These are phyloP conservation scores for Spisula solida DNA, from an alignment of 2,888 invertebrate genomes.

Conservation along the genomic window DNA sequence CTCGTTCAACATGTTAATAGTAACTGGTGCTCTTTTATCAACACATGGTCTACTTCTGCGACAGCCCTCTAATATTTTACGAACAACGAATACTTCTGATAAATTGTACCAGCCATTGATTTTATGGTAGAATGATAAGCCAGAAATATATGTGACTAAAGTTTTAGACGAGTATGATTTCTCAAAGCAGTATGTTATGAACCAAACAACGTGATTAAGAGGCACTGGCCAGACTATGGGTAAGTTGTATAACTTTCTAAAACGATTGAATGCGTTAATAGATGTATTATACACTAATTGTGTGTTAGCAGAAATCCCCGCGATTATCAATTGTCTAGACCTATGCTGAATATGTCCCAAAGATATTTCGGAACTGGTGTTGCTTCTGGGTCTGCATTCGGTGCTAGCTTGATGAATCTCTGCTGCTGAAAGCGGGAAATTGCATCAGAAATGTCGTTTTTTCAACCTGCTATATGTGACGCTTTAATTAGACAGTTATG, in stretches of 20 bases:
- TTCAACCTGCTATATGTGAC: slow-evolving; percentile 40
- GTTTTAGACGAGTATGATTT: background rate
- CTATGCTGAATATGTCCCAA: no score
- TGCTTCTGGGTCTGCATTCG: slow-evolving; percentile 4
- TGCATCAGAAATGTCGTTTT: slow-evolving; percentile 23
- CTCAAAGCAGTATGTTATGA: slow-evolving; percentile 37
- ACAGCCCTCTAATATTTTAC: slow-evolving; percentile 28
- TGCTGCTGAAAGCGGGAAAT: slow-evolving; percentile 46
- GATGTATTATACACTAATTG: slow-evolving; percentile 13
- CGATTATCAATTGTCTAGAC: background rate
- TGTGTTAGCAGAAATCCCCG: background rate
- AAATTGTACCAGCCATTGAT: slow-evolving; percentile 3
- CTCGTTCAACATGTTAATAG: background rate
- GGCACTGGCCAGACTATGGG: slow-evolving; percentile 17
- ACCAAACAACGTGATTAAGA: slow-evolving; percentile 2
- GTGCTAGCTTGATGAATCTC: slow-evolving; percentile 8
- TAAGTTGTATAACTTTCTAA: slow-evolving; percentile 17
- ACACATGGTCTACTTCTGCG: background rate
- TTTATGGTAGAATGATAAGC: slow-evolving; percentile 25
- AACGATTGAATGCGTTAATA: background rate
- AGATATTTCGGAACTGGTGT: slow-evolving; percentile 25
- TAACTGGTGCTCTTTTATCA: background rate
- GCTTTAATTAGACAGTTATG: slow-evolving; percentile 42
- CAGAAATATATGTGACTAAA: background rate
- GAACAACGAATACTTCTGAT: background rate